Conservation (phyloP, 2,113 vertebrate genomes). For the Lampris megalopsis region DNA sequence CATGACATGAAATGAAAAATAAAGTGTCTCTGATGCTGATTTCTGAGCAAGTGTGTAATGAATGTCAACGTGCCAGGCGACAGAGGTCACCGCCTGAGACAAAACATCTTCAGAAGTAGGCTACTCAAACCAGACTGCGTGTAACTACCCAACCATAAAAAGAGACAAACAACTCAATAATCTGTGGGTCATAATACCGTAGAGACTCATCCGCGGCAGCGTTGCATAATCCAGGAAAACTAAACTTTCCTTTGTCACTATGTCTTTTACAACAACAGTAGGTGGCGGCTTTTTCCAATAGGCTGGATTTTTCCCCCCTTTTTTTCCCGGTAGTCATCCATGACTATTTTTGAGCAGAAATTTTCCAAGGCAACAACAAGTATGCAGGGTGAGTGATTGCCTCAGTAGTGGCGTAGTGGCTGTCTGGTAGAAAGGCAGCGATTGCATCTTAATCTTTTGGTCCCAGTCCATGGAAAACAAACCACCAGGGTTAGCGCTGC, state of each 20-base stretch:
- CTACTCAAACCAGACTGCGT: too few relatives aligned
- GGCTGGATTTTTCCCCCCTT: neutral
- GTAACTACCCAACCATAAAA: too few relatives aligned
- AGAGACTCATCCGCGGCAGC: too few relatives aligned
- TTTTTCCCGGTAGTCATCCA: slow-evolving; percentile 17
- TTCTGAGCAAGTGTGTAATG: too few relatives aligned
- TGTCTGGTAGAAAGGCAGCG: slow-evolving; percentile 34
- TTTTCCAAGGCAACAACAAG: slow-evolving; percentile 33
- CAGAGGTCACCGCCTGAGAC: too few relatives aligned
- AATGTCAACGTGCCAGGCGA: too few relatives aligned
- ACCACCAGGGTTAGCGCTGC: slow-evolving; percentile 51
- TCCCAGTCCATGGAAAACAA: slow-evolving; percentile 76
- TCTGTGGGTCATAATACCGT: too few relatives aligned
- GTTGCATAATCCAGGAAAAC: neutral
- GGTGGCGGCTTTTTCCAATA: slow-evolving; percentile 30
- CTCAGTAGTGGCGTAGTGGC: slow-evolving; percentile 46
- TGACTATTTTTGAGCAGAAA: slow-evolving; percentile 40
- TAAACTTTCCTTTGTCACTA: neutral
- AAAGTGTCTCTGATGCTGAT: too few relatives aligned
- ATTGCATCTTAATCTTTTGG: slow-evolving; percentile 80
- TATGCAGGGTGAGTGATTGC: slow-evolving; percentile 44
- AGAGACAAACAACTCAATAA: too few relatives aligned
- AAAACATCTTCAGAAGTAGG: too few relatives aligned
- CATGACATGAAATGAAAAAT: too few relatives aligned
- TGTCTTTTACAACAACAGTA: slow-evolving; percentile 23